phyloP scores from a whole-genome alignment of 2,888 invertebrate species.

The Xestia xanthographa region DNA sequence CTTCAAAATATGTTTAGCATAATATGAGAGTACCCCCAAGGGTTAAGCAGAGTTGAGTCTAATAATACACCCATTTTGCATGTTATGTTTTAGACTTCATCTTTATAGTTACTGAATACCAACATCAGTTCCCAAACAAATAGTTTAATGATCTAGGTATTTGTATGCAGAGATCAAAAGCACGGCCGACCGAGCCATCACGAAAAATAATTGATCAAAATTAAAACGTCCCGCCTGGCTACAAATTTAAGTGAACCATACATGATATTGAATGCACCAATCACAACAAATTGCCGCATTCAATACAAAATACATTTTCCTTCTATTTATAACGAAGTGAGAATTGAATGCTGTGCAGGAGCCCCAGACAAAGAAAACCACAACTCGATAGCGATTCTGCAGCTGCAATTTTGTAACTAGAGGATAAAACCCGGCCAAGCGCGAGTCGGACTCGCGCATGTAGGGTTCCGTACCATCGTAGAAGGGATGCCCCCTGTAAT shows the following conservation, averaged over 20 bases:
- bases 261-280: conserved; percentile 50
- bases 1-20: background rate
- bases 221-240: conserved; percentile 37
- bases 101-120: background rate
- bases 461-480: no score
- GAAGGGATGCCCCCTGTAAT: no score
- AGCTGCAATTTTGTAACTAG: conserved; percentile 62
- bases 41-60: background rate
- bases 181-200: conserved; percentile 1
- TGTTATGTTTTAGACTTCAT: background rate
- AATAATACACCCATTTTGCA: no score
- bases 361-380: conserved; percentile 67
- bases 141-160: background rate
- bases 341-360: conserved; percentile 42
- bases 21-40: background rate
- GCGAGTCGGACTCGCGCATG: no score
- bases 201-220: conserved; percentile 47
- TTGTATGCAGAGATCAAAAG: background rate
- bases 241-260: conserved; percentile 27
- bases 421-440: conserved; percentile 55
- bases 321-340: conserved; percentile 56
- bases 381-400: conserved; percentile 67
- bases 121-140: background rate
- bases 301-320: conserved; percentile 53
- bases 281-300: conserved; percentile 58